Base-by-base conservation (phyloP, 2,113 vertebrate species). In the Cynocephalus volans region DNA sequence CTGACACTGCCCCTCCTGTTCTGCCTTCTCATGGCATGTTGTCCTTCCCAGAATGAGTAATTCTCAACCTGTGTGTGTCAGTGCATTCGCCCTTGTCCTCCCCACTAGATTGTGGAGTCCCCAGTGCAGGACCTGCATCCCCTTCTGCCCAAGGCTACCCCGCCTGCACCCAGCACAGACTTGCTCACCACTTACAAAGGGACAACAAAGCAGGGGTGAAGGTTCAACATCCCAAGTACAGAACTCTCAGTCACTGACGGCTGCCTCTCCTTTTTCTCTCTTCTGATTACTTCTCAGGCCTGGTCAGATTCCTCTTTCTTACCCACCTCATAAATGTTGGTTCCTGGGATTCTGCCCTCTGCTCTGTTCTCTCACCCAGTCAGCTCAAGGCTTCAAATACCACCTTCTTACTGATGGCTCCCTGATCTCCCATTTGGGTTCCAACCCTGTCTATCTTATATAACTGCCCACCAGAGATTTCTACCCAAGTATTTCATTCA, bases 71-170 rank as follows among this genome's bases (percentile, higher is more conserved):
- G 15, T 77, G 60, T 41, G 24, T 17, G 21, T 10, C 8, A 36
- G 31, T n/a, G 45, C 58, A 12, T 58, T 58, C 8, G 48, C 36
- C 58, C 64, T 33, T 26, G 10, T 88, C 70, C 58, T 85, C 82
- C 45, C 13, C 21, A 7, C 7, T 65, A 23, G 31, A 33, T 21
- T 15, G 19, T 7, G 48, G 19, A 41, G 7, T 26, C 75, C 26
- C 28, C 10, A 64, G 23, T 26, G 2, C 0, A 0, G 8, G 65
- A 15, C 12, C 41, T 48, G 0, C 12, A 14, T 26, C 70, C 23
- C 36, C 45, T 45, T 73, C 70, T 48, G 70, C 70, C 41, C 70
- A 73, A 14, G 45, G 41, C 70, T 80, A 9, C 8, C 33, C 5
- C 17, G 1, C 10, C 26, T 26, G 48, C 26, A 3, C 45, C 24